Evolutionary conservation across 2,888 invertebrate species (phyloP), one percentile per base, ranked within the genome.

Genomic region (Stenolophus ochropezus): DNA sequence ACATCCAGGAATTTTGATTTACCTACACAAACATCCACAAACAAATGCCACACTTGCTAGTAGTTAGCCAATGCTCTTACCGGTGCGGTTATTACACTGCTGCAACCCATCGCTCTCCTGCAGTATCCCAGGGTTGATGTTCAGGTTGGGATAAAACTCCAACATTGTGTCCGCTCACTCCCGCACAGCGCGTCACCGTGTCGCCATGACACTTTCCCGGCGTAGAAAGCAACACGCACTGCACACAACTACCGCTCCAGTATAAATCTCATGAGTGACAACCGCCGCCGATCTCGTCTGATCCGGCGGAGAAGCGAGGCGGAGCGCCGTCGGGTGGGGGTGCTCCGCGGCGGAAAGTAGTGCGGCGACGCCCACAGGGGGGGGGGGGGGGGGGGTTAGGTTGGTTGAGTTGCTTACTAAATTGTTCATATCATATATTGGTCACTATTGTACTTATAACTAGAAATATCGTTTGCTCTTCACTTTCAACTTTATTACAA

Each of bases 141-240:
- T 92, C 84, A 93, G 90, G 86, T 92, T 92, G 81, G 93, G 92
- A 88, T 93, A 94, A 89, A 94, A 94, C 88, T 94, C 94, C 90
- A 94, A 91, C 94, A 94, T 94, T 87, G 89, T 91, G 47, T 20
- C 75, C 11, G 33, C 11, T 42, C 33, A 76, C 20, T 53, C 75
- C 25, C 51, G 25, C n/a, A 4, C 47, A 47, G 20, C 8, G 6
- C 47, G 74, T 81, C 65, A 81, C 75, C 81, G 61, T 74, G 20
- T n/a, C 49, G 81, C 81, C 81, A 81, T 81, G 73, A 81, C 81
- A 81, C 74, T 81, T 71, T 80, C 58, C 58, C 74, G 47, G 33
- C 33, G n/a, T 47, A 61, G 42, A 79, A 74, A 82, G 42, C 49
- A 49, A 80, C 69, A 71, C 47, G n/a, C 75, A 82, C 75, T 42